A percentile compares a stretch with the other conserved stretches of the same genome.
These are phyloP conservation scores for Fistularia commersonii DNA, from an alignment of 2,797 vertebrate genomes.

Conservation along the genomic window DNA sequence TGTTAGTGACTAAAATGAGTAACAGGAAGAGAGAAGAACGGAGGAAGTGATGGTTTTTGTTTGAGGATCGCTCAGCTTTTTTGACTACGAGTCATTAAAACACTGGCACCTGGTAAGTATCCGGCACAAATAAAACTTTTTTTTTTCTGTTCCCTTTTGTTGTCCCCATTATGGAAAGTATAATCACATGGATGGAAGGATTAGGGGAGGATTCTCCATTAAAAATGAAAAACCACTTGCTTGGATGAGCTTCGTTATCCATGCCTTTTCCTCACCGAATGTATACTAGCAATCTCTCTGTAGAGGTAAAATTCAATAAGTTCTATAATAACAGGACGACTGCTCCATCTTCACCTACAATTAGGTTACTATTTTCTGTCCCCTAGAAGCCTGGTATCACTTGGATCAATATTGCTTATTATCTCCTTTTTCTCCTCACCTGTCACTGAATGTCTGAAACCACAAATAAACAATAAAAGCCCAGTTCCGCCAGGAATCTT, in stretches of 20 bases:
- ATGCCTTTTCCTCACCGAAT: too few relatives aligned
- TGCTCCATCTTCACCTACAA: conserved; percentile 31
- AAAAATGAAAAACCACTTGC: too few relatives aligned
- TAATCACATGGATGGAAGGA: too few relatives aligned
- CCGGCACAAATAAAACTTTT: too few relatives aligned
- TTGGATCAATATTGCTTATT: conserved; percentile 42
- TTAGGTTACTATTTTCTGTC: conserved; percentile 47
- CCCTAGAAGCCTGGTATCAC: conserved; percentile 40
- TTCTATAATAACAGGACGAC: conserved; percentile 10
- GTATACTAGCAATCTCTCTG: too few relatives aligned
- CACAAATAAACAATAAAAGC: conserved; percentile 53
- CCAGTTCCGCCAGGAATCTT: conserved; percentile 30
- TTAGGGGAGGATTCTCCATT: too few relatives aligned
- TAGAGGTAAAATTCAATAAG: too few relatives aligned
- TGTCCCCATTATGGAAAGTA: too few relatives aligned
- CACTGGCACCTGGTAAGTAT: too few relatives aligned
- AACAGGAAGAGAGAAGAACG: conserved; percentile 29
- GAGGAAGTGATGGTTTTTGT: conserved; percentile 26
- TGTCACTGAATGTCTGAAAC: conserved; percentile 7
- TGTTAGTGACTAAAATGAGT: conserved; percentile 46
- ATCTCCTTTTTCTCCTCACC: conserved; percentile 24
- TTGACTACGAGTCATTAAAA: too few relatives aligned
- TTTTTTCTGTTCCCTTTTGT: too few relatives aligned
- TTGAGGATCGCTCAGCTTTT: conserved; percentile 14
- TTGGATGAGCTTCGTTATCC: too few relatives aligned